Percentiles rank a stretch among this genome's conserved stretches.
Evolutionary conservation across 1,140 invertebrate species (phyloP).

Genomic region (Drosophila ironensis): DNA sequence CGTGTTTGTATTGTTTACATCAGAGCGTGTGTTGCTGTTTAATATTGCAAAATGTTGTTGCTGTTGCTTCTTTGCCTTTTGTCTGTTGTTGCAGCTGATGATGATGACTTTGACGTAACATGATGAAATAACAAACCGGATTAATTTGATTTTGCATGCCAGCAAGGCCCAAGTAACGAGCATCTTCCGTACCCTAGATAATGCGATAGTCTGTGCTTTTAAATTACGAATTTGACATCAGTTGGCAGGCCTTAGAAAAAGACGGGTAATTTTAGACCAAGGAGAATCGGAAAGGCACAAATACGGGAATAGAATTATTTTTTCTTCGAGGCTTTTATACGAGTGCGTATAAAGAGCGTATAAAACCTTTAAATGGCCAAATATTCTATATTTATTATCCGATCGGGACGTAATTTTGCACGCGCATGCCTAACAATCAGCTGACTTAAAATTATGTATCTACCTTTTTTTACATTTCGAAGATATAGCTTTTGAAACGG

Average conservation of each 20-base stretch:
- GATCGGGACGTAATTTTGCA: no score
- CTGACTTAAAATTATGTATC: no score
- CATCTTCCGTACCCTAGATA: not conserved
- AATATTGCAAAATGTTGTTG: constrained; percentile 72
- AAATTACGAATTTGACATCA: constrained; percentile 68
- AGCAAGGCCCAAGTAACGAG: constrained; percentile 5
- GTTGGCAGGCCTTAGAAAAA: constrained; percentile 36
- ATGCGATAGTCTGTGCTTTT: constrained; percentile 4
- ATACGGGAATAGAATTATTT: no score
- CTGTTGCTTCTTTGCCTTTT: constrained; percentile 48
- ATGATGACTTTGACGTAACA: constrained; percentile 78
- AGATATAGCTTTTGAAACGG: no score
- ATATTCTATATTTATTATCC: no score
- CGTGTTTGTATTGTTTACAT: constrained; percentile 31
- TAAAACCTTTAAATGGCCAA: no score
- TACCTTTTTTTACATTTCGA: no score
- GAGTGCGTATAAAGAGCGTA: no score
- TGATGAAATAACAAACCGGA: constrained; percentile 80
- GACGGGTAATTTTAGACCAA: constrained; percentile 38
- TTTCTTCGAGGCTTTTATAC: no score
- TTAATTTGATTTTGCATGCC: constrained; percentile 72
- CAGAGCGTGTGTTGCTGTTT: constrained; percentile 51
- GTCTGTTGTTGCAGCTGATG: constrained; percentile 78
- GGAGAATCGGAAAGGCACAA: constrained; percentile 12
- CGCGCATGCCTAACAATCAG: no score